These are phyloP conservation scores for Dendroctonus valens DNA, from an alignment of 1,140 invertebrate species.

Conservation along the genomic window DNA sequence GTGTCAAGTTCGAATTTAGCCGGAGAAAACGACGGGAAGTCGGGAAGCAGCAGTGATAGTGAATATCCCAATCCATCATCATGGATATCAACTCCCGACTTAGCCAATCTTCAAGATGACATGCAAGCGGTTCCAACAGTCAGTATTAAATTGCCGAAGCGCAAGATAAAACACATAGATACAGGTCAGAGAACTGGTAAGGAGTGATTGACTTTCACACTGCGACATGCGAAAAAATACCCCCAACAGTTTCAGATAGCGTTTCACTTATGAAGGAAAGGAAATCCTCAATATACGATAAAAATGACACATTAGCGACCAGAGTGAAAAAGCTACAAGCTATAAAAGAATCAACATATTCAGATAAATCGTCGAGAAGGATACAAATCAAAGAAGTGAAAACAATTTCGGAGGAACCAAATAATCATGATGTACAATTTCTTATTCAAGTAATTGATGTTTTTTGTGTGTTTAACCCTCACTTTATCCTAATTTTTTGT, in stretches of 20 bases:
- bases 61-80: conserved; percentile 52
- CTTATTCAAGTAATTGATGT: conserved; percentile 53
- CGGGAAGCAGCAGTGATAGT: conserved; percentile 16
- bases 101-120: conserved; percentile 58
- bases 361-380: conserved; percentile 32
- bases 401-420: conserved; percentile 46
- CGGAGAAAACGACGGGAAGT: conserved; percentile 34
- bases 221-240: not conserved
- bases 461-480: conserved; percentile 22
- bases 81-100: conserved; percentile 73
- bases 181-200: conserved; percentile 39
- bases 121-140: conserved; percentile 57
- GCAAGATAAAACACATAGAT: conserved; percentile 51
- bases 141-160: conserved; percentile 62
- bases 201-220: not conserved
- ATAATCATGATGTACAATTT: conserved; percentile 58
- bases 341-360: conserved; percentile 37
- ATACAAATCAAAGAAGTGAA: conserved; percentile 49
- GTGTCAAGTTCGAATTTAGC: conserved; percentile 57
- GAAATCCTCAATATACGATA: conserved; percentile 30
- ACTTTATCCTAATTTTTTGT: conserved; percentile 8
- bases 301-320: conserved; percentile 44
- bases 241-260: conserved; percentile 29
- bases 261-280: conserved; percentile 27
- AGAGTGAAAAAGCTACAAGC: conserved; percentile 44